Base-by-base conservation (phyloP, 1,140 invertebrate species). In the Drosophila grimshawi region DNA sequence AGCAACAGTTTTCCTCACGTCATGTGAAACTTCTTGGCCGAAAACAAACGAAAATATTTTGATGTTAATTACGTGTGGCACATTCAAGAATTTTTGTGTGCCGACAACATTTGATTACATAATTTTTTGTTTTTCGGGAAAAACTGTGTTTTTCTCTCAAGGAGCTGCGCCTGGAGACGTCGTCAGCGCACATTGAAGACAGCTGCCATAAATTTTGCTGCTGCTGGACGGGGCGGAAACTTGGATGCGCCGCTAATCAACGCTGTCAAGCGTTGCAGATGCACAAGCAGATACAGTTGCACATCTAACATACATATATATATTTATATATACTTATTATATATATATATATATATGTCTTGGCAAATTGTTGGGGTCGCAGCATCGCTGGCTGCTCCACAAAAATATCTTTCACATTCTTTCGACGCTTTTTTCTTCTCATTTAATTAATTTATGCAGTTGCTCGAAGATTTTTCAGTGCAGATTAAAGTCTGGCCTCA, bases 401-500 rank as follows among this genome's bases (percentile, higher is more conserved):
- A 52, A 75, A 69, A 71, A 71, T 78, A 78, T 88, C 74, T 85
- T 67, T 81, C 70, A 76, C 80, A 80, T 78, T 82, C 81, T 62
- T 80, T 45, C 45, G 32, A 8, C 49, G 49, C 68, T 41, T 55
- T 55, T n/a, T 52, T 52, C 32, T 45, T 69, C 35, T 30, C 19
- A 11, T 75, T 56, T 60, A 82, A 89, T 89, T 89, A 89, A 88
- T 88, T 88, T 89, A 88, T 89, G 77, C 80, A 89, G 85, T 81
- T 81, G 61, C 62, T 62, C 52, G 32, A 56, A 69, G 76, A 78
- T 85, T 67, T 78, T 78, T 70, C 69, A 72, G 52, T 71, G 77
- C 83, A 85, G 85, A 85, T 89, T 81, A 88, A 80, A 69, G 65
- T 70, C 53, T 53, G 60, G 67, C 37, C 19, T 19, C 19, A 19